Evolutionary conservation across 2,113 vertebrate genomes (phyloP), one percentile per base, ranked within the genome.

Genomic region (Peromyscus californicus): DNA sequence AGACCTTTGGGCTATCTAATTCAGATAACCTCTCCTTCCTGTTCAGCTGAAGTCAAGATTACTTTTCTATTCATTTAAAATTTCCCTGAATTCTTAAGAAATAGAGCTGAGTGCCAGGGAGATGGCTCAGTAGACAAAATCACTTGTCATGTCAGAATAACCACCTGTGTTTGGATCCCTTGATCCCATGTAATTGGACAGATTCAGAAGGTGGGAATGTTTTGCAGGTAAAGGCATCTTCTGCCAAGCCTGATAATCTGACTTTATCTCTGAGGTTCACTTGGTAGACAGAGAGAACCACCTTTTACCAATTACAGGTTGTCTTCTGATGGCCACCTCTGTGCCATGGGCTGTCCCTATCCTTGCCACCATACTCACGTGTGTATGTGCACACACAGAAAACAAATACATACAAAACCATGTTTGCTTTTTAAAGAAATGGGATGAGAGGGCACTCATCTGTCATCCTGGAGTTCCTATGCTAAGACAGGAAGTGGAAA

Each of bases 61-160:
- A 57, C 8, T n/a, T n/a, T 82, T 61, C 80, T 84, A 26, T 26
- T 83, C 21, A 54, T 72, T 72, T 72, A 72, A n/a, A 39, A 59
- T 4, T 78, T 7, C 19, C 31, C 21, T 97, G 74, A 92, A 88
- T 91, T 93, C 26, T 39, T 91, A 12, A 93, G 42, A 86, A 86
- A 21, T 63, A 26, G 7, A 48, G 13, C 72, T 79, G 63, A 74
- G 21, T n/a, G 5, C 5, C 54, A 36, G 31, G 39, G 24, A 21
- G 39, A 42, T 31, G 15, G 2, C 39, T 67, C 29, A 33, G 2
- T 67, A 65, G 16, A 16, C 39, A 65, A 45, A 63, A 85, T 2
- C 15, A 45, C 4, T 45, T 45, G 16, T 65, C 39, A 67, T 33
- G 16, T 42, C 39, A 85, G 39, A 29, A 24, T 45, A 45, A 85